Evolutionary conservation across 1,140 invertebrate species (phyloP), one percentile per base, ranked within the genome.

Genomic region (Holcopasites calliopsidis): DNA sequence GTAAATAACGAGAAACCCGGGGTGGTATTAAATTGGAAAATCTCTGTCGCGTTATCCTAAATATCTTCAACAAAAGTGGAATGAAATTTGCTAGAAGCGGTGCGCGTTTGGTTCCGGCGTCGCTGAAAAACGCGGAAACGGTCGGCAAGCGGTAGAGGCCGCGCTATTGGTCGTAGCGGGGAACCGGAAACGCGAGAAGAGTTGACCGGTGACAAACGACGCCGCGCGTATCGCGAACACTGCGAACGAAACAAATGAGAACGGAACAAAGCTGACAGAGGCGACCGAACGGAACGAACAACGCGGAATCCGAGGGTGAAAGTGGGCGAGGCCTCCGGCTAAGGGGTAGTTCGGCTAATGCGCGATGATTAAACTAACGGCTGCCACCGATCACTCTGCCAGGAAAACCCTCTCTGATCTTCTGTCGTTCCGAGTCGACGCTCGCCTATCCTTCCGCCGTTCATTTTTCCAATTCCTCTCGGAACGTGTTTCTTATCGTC

Each of bases 291-390:
- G 83, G 81, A 85, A 85, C 78, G 86, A 86, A 84, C 77, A 77
- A 82, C 83, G 83, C 77, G 87, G 87, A 86, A 87, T 87, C 81
- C 79, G 85, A 88, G 88, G 88, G 87, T 87, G 87, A 89, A 90
- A 89, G 87, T 89, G 87, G 84, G 84, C 85, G 80, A 86, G 87
- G 79, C 86, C 79, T 77, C 78, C 47, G 83, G 85, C 83, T 79
- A 85, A 85, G 83, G 85, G 86, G 87, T 89, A 88, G 88, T 82
- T 81, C 86, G 85, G 89, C 89, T 91, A 91, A 91, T 90, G 90
- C 89, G 90, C 85, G 90, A 91, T 91, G 90, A 91, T 91, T 91
- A 91, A 91, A 90, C 90, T 91, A 91, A 91, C 90, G 88, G 87
- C 80, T 82, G 77, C 88, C 85, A 91, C 90, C 90, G 86, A 91